A percentile compares a stretch with the other conserved stretches of the same genome.
Conservation (phyloP, 1,140 invertebrate species). For the Thaumatotibia leucotreta region DNA sequence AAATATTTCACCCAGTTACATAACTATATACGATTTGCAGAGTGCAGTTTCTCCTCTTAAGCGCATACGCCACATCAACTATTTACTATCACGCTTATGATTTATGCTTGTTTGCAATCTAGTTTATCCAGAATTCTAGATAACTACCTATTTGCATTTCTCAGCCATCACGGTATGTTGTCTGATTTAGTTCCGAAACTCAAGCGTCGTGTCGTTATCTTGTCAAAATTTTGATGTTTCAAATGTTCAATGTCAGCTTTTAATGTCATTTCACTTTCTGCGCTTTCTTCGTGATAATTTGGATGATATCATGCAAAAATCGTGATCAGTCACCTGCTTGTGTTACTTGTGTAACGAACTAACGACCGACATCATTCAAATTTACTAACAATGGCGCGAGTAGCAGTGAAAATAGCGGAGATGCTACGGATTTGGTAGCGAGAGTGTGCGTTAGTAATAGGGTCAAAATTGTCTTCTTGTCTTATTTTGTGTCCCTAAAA, state of each 20-base stretch:
- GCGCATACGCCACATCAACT: no score
- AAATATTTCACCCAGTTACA: no score
- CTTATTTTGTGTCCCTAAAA: not conserved
- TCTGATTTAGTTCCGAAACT: no score
- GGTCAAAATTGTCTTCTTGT: not conserved
- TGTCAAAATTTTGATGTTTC: not conserved
- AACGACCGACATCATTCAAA: slow-evolving; percentile 8
- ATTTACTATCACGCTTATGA: no score
- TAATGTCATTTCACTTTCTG: not conserved
- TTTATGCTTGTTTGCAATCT: no score
- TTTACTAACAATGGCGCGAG: not conserved
- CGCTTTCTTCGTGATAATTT: slow-evolving; percentile 11
- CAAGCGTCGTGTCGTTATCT: no score
- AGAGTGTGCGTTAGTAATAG: not conserved
- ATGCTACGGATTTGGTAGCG: not conserved
- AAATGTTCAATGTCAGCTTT: not conserved
- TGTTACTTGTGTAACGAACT: not conserved
- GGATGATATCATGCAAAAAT: not conserved
- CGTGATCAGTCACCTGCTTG: not conserved
- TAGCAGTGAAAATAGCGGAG: not conserved
- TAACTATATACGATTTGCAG: no score
- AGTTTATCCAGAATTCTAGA: no score
- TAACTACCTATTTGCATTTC: no score
- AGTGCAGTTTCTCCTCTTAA: no score
- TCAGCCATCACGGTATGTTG: no score